Evolutionary conservation across 2,113 vertebrate species (phyloP).

Genomic region (Isichthys henryi): DNA sequence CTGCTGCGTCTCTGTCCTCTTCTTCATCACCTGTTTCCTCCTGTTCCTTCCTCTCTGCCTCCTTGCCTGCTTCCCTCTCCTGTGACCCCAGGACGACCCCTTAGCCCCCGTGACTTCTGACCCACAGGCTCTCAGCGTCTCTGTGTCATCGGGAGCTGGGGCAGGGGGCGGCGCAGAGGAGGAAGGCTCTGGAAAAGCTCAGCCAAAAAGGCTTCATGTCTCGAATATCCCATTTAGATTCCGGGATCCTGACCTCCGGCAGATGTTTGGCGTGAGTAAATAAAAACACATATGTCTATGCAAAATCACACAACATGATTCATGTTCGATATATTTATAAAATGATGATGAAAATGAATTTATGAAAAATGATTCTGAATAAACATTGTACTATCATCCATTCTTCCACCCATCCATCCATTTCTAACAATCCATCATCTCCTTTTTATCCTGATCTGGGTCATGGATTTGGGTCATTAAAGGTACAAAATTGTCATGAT

Average conservation of each 20-base stretch:
- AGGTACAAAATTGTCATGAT: neutral
- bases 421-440: neutral
- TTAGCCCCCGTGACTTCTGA: conserved; percentile 59
- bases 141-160: conserved; percentile 49
- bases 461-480: neutral
- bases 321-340: neutral
- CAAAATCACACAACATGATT: neutral
- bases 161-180: conserved; percentile 57
- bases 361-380: neutral
- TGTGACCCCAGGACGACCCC: conserved; percentile 52
- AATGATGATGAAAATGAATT: too few relatives aligned
- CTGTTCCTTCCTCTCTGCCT: conserved; percentile 18
- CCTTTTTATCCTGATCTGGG: neutral
- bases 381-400: neutral
- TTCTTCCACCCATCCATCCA: neutral
- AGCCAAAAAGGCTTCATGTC: conserved; percentile 68
- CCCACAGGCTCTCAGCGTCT: conserved; percentile 53
- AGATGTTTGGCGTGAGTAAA: conserved; percentile 68
- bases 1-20: conserved; percentile 9
- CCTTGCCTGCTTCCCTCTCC: conserved; percentile 9
- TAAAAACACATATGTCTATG: neutral
- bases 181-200: conserved; percentile 59
- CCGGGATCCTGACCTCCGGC: conserved; percentile 69
- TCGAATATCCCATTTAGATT: conserved; percentile 74
- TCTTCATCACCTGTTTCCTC: conserved; percentile 16